Percentiles rank a stretch among this genome's conserved stretches.
Evolutionary conservation across 2,113 vertebrate genomes (phyloP).

Genomic region (Jaculus jaculus): DNA sequence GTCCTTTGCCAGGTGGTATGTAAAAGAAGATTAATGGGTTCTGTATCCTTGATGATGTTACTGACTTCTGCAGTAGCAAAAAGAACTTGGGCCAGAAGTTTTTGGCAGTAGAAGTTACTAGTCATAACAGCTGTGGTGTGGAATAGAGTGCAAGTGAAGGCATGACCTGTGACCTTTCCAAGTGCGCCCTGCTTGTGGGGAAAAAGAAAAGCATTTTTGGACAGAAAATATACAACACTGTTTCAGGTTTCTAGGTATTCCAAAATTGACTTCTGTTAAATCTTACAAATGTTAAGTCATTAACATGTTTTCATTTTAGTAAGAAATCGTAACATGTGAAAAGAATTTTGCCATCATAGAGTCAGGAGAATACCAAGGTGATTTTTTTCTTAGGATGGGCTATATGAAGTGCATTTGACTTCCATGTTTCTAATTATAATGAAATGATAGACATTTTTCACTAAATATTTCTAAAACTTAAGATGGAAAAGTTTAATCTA

Average conservation of each 20-base stretch:
- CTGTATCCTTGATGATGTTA: not conserved
- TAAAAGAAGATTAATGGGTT: conserved; percentile 13
- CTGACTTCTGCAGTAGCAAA: not conserved
- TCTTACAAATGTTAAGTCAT: conserved; percentile 35
- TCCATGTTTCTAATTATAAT: conserved; percentile 38
- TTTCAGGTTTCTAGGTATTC: not conserved
- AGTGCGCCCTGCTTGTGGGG: not conserved
- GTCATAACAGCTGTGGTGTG: not conserved
- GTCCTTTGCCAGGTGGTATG: not conserved
- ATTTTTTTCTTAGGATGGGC: not conserved
- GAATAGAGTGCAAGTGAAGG: not conserved
- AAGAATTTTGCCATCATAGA: conserved; percentile 9
- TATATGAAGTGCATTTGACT: conserved; percentile 14
- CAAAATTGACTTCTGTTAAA: not conserved
- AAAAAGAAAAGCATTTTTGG: not conserved
- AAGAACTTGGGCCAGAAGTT: conserved; percentile 13
- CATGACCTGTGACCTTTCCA: not conserved
- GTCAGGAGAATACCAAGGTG: not conserved
- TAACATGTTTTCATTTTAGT: conserved; percentile 38
- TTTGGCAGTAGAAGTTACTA: not conserved
- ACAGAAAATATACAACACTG: not conserved
- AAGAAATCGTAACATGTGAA: conserved; percentile 15
- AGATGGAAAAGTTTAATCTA: not conserved
- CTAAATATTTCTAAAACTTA: conserved; percentile 46
- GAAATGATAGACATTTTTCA: not conserved